Conservation (phyloP, 2,888 invertebrate species). For the Galerucella calmariensis region DNA sequence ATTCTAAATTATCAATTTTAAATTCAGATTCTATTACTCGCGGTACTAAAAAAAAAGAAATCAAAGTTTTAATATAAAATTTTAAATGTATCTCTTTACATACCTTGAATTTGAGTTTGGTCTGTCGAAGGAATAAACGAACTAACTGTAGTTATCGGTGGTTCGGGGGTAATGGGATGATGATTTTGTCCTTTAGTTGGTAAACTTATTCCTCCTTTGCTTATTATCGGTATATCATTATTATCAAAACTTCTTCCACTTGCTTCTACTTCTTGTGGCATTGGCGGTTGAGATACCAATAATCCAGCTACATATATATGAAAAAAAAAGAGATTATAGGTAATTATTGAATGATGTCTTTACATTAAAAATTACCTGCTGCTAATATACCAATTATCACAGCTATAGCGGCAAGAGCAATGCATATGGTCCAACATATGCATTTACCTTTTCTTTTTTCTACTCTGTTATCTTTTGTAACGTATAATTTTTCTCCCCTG, state of each 20-base stretch:
- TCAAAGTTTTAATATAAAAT: neutral
- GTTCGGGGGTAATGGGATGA: constrained; percentile 56
- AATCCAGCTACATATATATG: constrained; percentile 71
- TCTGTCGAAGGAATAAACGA: constrained; percentile 65
- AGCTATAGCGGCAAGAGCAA: constrained; percentile 73
- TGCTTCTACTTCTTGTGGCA: constrained; percentile 70
- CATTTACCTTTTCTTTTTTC: constrained; percentile 74
- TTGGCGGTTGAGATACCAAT: constrained; percentile 74
- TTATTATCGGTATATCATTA: constrained; percentile 65
- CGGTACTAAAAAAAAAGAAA: constrained; percentile 67
- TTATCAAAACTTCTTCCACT: constrained; percentile 67
- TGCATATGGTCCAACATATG: constrained; percentile 77
- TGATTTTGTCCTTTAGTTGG: constrained; percentile 29
- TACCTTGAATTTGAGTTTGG: constrained; percentile 69
- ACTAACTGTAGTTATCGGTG: constrained; percentile 58
- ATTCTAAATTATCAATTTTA: constrained; percentile 75
- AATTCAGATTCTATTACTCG: constrained; percentile 76
- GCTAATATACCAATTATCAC: constrained; percentile 79
- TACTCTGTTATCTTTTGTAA: constrained; percentile 82
- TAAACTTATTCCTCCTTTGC: constrained; percentile 64
- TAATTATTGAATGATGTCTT: neutral
- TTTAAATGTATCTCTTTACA: neutral
- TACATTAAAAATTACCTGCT: constrained; percentile 71
- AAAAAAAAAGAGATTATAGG: neutral
- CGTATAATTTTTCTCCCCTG: constrained; percentile 85